Evolutionary conservation across 2,113 vertebrate species (phyloP), one percentile per base, ranked within the genome.

Genomic region (Hucho hucho): DNA sequence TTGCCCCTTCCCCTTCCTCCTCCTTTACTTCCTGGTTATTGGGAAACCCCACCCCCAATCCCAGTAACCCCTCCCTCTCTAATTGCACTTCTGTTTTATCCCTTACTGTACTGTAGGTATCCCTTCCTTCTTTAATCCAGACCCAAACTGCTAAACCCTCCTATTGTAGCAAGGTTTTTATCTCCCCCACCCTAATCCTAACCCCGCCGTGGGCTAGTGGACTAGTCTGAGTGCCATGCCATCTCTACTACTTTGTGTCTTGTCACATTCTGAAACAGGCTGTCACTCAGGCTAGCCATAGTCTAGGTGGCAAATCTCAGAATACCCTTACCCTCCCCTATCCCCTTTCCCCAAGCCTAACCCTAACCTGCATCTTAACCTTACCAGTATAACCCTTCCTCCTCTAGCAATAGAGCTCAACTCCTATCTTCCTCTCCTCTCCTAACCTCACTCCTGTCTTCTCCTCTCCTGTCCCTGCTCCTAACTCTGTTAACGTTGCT

Each of bases 381-480:
- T 75, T 84, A 73, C 79, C 85, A 86, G 80, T 87, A 37, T 37
- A 89, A 91, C 86, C 87, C 87, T 75, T 24, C 18, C 24, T 70
- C 46, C 84, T 87, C 85, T 88, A 75, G 84, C 85, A 84, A 83
- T 77, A 76, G 69, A 13, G 72, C 61, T 89, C 89, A 90, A 90
- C 37, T 3, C 9, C 7, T 6, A 6, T 29, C 29, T 1, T 29
- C 28, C 32, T 37, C 32, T 37, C 32, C 32, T 37, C 37, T 11
- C 37, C 37, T 43, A 11, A 2, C 29, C 29, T 32, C 29, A 28
- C 26, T 32, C 29, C 29, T 32, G 5, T 32, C 32, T 7, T 37
- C 32, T 37, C 37, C 37, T 37, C 37, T 11, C 37, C 37, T 43
- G 2, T 9, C 7, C 9, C 37, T 43, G 7, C 37, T 43, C 7